A percentile compares a stretch with the other conserved stretches of the same genome.
These are phyloP conservation scores for Todiramphus chloris DNA, from an alignment of 2,113 vertebrate species.

Conservation along the genomic window DNA sequence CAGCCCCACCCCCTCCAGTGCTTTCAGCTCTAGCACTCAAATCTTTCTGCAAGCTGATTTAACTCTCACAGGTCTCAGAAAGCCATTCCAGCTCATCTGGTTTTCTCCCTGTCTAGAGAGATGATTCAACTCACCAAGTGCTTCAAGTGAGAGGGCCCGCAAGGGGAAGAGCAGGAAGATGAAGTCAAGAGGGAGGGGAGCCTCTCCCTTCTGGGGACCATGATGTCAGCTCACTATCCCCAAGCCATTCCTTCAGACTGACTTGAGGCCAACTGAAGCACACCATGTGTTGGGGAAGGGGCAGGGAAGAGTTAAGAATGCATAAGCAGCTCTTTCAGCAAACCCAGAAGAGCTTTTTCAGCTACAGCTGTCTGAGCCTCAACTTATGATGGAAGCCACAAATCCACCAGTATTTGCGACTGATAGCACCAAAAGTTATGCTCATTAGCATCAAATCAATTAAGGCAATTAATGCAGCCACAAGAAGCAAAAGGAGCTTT, in stretches of 20 bases:
- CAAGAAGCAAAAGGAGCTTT: neutral
- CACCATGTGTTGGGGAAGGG: rapidly evolving
- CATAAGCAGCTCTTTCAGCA: neutral
- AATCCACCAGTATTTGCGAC: neutral
- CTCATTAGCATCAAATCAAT: neutral
- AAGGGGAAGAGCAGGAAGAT: neutral
- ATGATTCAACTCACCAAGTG: neutral
- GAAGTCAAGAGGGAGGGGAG: neutral
- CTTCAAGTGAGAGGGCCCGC: neutral
- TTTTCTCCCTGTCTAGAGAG: neutral
- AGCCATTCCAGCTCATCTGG: neutral
- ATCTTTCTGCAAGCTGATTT: neutral
- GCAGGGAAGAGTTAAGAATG: neutral
- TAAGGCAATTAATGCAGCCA: neutral
- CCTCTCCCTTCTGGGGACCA: constrained; percentile 17
- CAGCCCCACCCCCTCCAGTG: constrained; percentile 12
- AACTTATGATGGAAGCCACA: neutral
- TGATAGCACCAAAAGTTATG: neutral
- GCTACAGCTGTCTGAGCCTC: neutral
- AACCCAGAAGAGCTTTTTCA: neutral
- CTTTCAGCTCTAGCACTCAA: neutral
- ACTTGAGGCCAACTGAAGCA: neutral
- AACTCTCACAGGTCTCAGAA: neutral
- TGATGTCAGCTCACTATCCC: neutral
- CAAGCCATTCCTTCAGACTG: neutral